Evolutionary conservation across 2,113 vertebrate species (phyloP), one percentile per base, ranked within the genome.

Genomic region (Copsychus sechellarum): DNA sequence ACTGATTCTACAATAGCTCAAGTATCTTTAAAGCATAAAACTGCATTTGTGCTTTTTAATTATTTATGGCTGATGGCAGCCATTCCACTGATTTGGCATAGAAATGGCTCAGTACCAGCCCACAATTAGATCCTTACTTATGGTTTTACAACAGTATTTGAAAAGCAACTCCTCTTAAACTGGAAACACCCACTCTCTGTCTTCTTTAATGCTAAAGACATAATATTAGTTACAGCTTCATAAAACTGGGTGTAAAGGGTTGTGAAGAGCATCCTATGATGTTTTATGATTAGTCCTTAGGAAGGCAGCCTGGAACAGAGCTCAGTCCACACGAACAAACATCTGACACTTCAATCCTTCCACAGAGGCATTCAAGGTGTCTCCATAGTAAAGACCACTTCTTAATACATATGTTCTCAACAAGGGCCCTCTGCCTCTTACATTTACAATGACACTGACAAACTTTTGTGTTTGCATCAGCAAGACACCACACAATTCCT

Each of bases 371-470:
- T 90, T 74, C 58, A 64, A 88, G 31, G 4, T 29, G 9, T 43
- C 48, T 86, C n/a, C 18, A 31, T 1, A 56, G 11, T 3, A 48
- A 7, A 14, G 65, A 67, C 2, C 56, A n/a, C 42, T 81, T 79
- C 19, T 61, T 64, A 74, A 38, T 7, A 56, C 0, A 0, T 7
- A 61, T 0, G 0, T 14, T 40, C 33, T 26, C 70, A 86, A 56
- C 15, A 47, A 71, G 8, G 40, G 29, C 47, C 25, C 57, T 78
- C 21, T 47, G 24, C 19, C 11, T 61, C 26, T 83, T 81, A 54
- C 12, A 53, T 26, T 26, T 67, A 60, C 65, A 54, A 34, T 23
- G 18, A 69, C 45, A 83, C 33, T 0, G 2, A 66, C 31, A 54
- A 81, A 73, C 14, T 40, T 47, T 25, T 22, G 61, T 40, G 8